phyloP scores from a whole-genome alignment of 2,113 vertebrate genomes.

The Corydoras maculifer region DNA sequence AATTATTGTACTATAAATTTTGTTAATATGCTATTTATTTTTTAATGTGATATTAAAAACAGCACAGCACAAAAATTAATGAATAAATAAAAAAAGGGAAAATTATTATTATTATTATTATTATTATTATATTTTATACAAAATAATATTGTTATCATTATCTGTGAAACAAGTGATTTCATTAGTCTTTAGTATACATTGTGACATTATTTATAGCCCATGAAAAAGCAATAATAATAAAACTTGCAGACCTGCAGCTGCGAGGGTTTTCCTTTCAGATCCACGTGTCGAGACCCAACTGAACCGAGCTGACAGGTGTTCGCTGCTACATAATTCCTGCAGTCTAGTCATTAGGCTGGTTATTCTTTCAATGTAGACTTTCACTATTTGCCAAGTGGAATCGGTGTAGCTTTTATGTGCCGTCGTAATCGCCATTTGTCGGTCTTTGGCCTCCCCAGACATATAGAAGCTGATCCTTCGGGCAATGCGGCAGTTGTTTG shows the following conservation, averaged over 20 bases:
- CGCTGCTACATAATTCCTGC: conserved; percentile 3
- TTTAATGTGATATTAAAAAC: too few species aligned
- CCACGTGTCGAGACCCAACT: conserved; percentile 26
- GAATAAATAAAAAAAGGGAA: too few species aligned
- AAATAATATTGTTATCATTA: background rate
- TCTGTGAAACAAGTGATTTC: too few species aligned
- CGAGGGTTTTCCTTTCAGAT: conserved; percentile 31
- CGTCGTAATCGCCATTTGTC: conserved; percentile 35
- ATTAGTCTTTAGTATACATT: background rate
- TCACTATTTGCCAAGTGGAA: conserved; percentile 23
- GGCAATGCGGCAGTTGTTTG: conserved; percentile 39
- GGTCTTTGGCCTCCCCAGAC: conserved; percentile 21
- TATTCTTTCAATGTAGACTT: conserved; percentile 17
- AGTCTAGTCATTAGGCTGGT: background rate
- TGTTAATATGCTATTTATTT: too few species aligned
- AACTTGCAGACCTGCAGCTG: conserved; percentile 20
- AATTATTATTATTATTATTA: background rate
- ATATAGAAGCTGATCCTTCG: conserved; percentile 21
- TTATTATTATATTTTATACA: background rate
- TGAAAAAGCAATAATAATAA: background rate
- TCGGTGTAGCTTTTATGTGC: conserved; percentile 32
- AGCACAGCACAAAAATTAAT: too few species aligned
- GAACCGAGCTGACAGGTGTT: conserved; percentile 37
- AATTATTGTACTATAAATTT: too few species aligned
- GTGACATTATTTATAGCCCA: background rate